These are phyloP conservation scores for Pelusios castaneus DNA, from an alignment of 2,113 vertebrate genomes.

Conservation along the genomic window DNA sequence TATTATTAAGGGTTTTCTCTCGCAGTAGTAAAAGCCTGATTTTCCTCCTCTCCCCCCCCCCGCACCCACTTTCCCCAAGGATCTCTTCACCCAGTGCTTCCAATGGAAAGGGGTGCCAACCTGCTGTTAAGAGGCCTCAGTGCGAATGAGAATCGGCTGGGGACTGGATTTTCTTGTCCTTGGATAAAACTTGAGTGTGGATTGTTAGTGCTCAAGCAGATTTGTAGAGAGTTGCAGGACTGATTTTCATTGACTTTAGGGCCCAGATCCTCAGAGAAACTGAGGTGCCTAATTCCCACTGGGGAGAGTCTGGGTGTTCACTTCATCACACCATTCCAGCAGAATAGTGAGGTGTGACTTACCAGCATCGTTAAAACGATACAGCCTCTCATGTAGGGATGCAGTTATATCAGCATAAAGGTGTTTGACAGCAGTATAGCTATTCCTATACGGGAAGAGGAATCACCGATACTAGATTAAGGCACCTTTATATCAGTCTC, in stretches of 20 bases:
- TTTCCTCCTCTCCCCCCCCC: neutral
- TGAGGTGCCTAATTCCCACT: neutral
- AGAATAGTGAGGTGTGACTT: neutral
- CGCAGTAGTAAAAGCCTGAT: no score
- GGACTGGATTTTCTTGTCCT: rapidly evolving
- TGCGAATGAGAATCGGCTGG: rapidly evolving
- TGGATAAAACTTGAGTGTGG: rapidly evolving
- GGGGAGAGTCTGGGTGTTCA: neutral
- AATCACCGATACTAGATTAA: neutral
- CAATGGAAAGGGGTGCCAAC: neutral
- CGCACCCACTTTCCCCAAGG: no score
- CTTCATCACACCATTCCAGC: neutral
- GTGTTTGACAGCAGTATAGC: neutral
- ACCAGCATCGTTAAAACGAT: neutral
- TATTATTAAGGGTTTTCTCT: neutral
- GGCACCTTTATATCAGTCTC: neutral
- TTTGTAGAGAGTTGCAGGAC: neutral
- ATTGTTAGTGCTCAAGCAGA: rapidly evolving
- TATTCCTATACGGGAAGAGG: neutral
- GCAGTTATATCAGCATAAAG: neutral
- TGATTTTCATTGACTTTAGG: neutral
- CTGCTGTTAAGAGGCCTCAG: rapidly evolving
- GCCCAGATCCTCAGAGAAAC: neutral
- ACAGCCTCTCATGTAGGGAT: no score
- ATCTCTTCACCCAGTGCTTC: neutral